A percentile compares a stretch with the other conserved stretches of the same genome.
Conservation (phyloP, 2,888 invertebrate genomes). For the Agrilus mali region DNA sequence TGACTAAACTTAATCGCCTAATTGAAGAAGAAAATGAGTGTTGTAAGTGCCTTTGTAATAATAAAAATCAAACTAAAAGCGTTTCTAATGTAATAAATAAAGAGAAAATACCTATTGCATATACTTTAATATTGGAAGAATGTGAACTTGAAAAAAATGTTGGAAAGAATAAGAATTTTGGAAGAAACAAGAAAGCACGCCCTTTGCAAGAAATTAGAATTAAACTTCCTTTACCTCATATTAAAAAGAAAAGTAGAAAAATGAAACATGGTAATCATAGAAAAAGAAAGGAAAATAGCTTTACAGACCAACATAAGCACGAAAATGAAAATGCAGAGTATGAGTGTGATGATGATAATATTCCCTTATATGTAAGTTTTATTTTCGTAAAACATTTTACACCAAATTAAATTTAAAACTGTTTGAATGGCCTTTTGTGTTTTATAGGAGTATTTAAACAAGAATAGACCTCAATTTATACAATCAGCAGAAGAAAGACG, state of each 20-base stretch:
- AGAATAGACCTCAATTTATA: slow-evolving; percentile 59
- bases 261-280: slow-evolving; percentile 2
- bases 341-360: slow-evolving; percentile 10
- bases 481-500: slow-evolving; percentile 41
- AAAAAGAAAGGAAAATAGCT: slow-evolving; percentile 14
- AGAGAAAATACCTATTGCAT: too few species aligned
- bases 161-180: too few species aligned
- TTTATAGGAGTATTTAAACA: slow-evolving; percentile 56
- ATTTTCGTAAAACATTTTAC: slow-evolving; percentile 4
- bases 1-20: too few species aligned
- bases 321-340: slow-evolving; percentile 18
- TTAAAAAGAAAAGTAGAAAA: background rate
- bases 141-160: too few species aligned
- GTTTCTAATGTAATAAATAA: too few species aligned
- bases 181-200: slow-evolving; percentile 13
- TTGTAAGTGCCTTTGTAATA: too few species aligned
- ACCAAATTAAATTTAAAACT: slow-evolving; percentile 12
- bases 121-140: too few species aligned
- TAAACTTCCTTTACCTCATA: slow-evolving; percentile 33
- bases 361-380: slow-evolving; percentile 8
- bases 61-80: too few species aligned
- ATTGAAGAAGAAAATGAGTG: too few species aligned
- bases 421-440: too few species aligned
- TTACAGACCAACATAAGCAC: slow-evolving; percentile 31
- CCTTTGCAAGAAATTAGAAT: slow-evolving; percentile 34